phyloP scores from a whole-genome alignment of 2,797 vertebrate species.

The Antrozous pallidus region DNA sequence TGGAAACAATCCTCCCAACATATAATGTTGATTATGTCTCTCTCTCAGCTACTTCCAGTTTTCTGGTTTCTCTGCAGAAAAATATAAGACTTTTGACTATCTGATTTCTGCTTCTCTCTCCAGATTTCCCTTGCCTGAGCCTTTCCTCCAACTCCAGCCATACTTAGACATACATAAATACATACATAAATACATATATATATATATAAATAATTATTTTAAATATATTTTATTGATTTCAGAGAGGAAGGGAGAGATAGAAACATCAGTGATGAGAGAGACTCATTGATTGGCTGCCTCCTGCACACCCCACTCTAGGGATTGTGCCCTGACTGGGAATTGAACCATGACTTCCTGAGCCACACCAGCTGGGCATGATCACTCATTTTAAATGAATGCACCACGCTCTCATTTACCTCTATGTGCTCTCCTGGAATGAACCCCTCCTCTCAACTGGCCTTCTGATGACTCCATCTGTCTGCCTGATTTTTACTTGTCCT shows the following conservation, averaged over 20 bases:
- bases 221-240: too few species aligned
- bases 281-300: too few species aligned
- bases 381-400: not conserved
- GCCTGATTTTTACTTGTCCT: not conserved
- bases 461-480: not conserved
- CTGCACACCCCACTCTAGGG: not conserved
- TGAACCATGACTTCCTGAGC: too few species aligned
- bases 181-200: too few species aligned
- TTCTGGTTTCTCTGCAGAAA: not conserved
- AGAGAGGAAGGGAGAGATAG: not conserved
- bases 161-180: not conserved
- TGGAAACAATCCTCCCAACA: not conserved
- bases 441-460: not conserved
- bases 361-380: too few species aligned
- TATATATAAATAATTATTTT: too few species aligned
- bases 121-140: not conserved
- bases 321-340: not conserved
- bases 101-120: not conserved
- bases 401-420: not conserved
- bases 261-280: too few species aligned
- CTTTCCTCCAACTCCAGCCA: not conserved
- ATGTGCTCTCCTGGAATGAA: not conserved
- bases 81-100: not conserved
- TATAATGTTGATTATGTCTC: not conserved
- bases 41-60: not conserved